Conservation (phyloP, 2,113 vertebrate genomes). For the Oriolus oriolus region DNA sequence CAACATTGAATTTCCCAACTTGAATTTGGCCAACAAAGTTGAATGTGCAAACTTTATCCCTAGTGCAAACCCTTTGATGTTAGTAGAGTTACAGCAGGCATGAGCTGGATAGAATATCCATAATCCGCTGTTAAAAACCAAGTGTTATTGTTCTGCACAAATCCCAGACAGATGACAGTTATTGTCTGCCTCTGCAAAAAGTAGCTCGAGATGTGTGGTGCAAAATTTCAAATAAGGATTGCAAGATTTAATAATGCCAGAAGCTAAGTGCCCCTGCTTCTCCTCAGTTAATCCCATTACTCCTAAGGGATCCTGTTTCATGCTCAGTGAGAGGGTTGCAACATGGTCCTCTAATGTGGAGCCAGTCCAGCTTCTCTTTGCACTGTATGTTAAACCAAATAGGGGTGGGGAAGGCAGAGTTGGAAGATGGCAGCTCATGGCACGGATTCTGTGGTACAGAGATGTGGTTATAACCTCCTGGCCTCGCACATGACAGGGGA, state of each 20-base stretch:
- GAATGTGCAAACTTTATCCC: conserved; percentile 31
- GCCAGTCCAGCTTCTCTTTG: not conserved
- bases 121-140: conserved; percentile 47
- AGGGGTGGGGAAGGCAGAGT: not conserved
- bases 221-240: conserved; percentile 49
- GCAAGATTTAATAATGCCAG: conserved; percentile 44
- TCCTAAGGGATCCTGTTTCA: conserved; percentile 38
- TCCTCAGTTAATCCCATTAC: conserved; percentile 40
- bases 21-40: conserved; percentile 41
- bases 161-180: conserved; percentile 62
- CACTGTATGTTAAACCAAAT: not conserved
- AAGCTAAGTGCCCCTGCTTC: conserved; percentile 30
- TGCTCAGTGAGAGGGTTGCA: not conserved
- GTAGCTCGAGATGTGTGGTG: conserved; percentile 16
- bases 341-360: not conserved
- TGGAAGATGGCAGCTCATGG: not conserved
- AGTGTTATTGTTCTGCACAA: conserved; percentile 57
- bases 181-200: conserved; percentile 54
- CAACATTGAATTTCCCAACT: conserved; percentile 46
- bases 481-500: not conserved
- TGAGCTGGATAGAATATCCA: conserved; percentile 52
- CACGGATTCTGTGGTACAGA: not conserved
- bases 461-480: not conserved
- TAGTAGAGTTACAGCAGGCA: conserved; percentile 41
- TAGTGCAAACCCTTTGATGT: conserved; percentile 48